These are phyloP conservation scores for Cheumatopsyche charites DNA, from an alignment of 1,140 invertebrate species.

Conservation along the genomic window DNA sequence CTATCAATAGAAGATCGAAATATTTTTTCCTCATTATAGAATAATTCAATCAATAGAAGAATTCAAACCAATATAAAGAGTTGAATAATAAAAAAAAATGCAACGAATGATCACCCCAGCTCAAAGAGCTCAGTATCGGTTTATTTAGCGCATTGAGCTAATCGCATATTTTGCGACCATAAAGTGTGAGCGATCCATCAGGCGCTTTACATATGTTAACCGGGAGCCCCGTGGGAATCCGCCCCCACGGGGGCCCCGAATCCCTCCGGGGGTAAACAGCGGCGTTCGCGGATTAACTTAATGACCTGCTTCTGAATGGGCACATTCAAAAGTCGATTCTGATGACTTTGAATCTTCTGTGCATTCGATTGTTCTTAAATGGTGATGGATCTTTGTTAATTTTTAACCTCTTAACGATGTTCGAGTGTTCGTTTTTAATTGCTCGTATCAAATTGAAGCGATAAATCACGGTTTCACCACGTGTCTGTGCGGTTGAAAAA, in stretches of 20 bases:
- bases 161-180: conserved; percentile 45
- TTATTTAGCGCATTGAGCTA: conserved; percentile 41
- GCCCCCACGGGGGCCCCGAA: conserved; percentile 8
- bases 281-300: conserved; percentile 38
- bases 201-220: conserved; percentile 47
- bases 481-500: background rate
- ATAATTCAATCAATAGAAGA: no score
- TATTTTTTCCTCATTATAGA: no score
- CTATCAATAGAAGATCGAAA: no score
- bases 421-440: background rate
- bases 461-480: conserved; percentile 17
- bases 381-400: no score
- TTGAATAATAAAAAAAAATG: background rate
- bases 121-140: conserved; percentile 2
- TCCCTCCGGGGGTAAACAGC: conserved; percentile 5
- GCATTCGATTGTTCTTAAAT: no score
- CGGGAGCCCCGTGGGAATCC: conserved; percentile 45
- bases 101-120: conserved; percentile 16
- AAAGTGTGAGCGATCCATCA: conserved; percentile 46
- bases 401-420: no score
- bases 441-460: conserved; percentile 12
- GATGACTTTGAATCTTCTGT: no score
- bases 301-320: conserved; percentile 27
- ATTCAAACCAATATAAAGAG: background rate
- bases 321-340: background rate